phyloP scores from a whole-genome alignment of 2,113 vertebrate species.

The Ochotona princeps region DNA sequence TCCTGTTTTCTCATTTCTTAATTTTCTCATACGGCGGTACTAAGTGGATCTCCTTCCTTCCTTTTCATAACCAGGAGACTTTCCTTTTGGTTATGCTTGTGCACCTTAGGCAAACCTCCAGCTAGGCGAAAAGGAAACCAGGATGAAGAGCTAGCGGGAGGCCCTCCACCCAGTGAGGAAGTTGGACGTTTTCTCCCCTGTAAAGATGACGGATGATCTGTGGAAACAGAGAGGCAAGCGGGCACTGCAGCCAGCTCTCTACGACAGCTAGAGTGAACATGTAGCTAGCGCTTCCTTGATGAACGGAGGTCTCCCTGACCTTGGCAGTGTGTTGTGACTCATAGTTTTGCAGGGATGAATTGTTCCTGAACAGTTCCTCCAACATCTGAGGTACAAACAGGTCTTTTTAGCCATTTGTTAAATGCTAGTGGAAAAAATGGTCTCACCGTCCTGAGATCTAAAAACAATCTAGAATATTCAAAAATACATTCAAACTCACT shows the following conservation, averaged over 20 bases:
- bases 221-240: conserved; percentile 45
- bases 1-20: conserved; percentile 54
- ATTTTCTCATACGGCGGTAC: conserved; percentile 5
- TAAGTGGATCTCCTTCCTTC: conserved; percentile 28
- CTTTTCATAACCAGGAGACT: conserved; percentile 32
- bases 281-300: conserved; percentile 70
- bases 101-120: conserved; percentile 45
- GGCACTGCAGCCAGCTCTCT: conserved; percentile 58
- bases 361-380: conserved; percentile 80
- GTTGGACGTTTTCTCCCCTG: conserved; percentile 29
- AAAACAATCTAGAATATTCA: conserved; percentile 35
- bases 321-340: conserved; percentile 70
- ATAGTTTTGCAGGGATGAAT: conserved; percentile 72
- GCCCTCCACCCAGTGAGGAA: conserved; percentile 4
- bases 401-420: conserved; percentile 73
- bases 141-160: not conserved
- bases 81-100: conserved; percentile 34
- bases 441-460: conserved; percentile 18
- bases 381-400: conserved; percentile 70
- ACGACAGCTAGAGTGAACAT: conserved; percentile 21
- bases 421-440: conserved; percentile 44
- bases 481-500: not conserved
- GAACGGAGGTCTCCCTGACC: conserved; percentile 84
- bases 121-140: not conserved
- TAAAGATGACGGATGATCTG: conserved; percentile 72